Conservation (phyloP, 1,140 invertebrate genomes). For the Propsilocerus akamusi region DNA sequence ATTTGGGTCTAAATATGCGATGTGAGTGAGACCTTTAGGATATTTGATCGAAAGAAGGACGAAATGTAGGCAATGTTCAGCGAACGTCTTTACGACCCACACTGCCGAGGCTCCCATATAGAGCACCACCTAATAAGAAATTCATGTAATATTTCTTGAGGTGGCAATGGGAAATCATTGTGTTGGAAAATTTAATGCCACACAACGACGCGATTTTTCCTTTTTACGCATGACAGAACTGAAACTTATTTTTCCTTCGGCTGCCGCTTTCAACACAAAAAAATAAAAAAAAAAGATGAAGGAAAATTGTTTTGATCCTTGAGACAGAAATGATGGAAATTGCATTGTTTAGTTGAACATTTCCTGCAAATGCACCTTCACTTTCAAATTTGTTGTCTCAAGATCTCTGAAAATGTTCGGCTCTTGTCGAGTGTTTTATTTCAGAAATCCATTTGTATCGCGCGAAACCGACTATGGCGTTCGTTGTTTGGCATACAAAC, state of each 20-base stretch:
- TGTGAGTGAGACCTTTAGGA: background rate
- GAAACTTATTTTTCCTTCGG: background rate
- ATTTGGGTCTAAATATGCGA: background rate
- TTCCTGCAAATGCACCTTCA: too few relatives aligned
- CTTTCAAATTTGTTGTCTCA: too few relatives aligned
- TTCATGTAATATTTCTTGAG: background rate
- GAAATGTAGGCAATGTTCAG: background rate
- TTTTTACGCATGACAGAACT: constrained; percentile 1
- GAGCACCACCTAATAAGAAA: background rate
- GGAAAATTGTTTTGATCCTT: too few relatives aligned
- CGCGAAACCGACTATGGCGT: too few relatives aligned
- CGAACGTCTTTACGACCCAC: background rate
- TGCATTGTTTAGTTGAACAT: too few relatives aligned
- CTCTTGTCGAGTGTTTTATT: too few relatives aligned
- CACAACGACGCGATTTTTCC: constrained; percentile 2
- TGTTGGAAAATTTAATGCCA: background rate
- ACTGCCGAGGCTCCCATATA: background rate
- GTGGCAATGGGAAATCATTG: background rate
- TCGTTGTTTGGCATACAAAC: background rate
- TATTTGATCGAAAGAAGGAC: background rate
- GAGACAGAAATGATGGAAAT: too few relatives aligned
- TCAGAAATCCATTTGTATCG: too few relatives aligned
- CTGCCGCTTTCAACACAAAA: background rate
- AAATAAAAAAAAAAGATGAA: too few relatives aligned
- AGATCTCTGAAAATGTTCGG: too few relatives aligned